These are phyloP conservation scores for Mionectes olivaceus DNA, from an alignment of 2,797 vertebrate species.

Conservation along the genomic window DNA sequence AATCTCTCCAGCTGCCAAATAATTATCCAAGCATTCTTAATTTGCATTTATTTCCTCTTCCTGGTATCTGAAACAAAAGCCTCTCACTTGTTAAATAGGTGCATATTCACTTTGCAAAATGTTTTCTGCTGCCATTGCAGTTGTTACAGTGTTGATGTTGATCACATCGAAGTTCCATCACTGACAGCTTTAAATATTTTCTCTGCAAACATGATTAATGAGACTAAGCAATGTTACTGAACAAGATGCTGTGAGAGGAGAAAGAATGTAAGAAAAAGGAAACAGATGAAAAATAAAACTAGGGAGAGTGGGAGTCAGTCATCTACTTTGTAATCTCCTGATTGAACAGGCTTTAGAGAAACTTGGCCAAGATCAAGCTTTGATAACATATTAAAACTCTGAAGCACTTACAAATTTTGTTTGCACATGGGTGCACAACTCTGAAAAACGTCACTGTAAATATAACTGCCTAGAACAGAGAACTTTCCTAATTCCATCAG, in stretches of 20 bases:
- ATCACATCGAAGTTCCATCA: not conserved
- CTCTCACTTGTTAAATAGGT: not conserved
- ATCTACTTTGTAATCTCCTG: not conserved
- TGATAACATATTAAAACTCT: not conserved
- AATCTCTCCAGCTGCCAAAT: constrained; percentile 46
- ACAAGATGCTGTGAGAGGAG: not conserved
- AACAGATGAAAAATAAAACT: not conserved
- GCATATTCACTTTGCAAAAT: not conserved
- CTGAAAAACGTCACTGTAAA: not conserved
- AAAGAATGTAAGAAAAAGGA: not conserved
- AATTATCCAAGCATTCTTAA: not conserved
- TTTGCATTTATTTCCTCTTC: constrained; percentile 32
- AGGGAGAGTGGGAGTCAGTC: not conserved
- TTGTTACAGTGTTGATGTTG: not conserved
- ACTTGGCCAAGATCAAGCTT: not conserved
- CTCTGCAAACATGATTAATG: not conserved
- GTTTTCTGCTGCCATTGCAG: not conserved
- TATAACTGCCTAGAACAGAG: not conserved
- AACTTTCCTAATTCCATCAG: not conserved
- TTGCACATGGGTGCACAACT: not conserved
- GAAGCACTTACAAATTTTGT: not conserved
- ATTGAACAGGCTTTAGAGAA: not conserved
- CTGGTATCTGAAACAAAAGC: not conserved
- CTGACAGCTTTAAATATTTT: not conserved
- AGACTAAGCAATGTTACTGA: not conserved